Evolutionary conservation across 1,140 invertebrate genomes (phyloP).

Genomic region (Pseudomyrmex gracilis): DNA sequence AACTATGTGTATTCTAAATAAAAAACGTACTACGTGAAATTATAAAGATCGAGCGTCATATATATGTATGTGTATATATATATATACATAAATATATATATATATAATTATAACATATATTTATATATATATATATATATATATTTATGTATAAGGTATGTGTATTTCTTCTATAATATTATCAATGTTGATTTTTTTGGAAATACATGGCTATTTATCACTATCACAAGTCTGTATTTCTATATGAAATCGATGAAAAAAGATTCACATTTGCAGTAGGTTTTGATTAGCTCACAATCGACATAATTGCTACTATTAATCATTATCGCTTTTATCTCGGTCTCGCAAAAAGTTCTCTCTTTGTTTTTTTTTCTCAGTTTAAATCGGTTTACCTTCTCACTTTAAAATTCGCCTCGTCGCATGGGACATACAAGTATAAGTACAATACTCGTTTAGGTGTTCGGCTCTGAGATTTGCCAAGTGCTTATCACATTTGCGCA

Average conservation of each 20-base stretch:
- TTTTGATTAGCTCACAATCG: slow-evolving; percentile 49
- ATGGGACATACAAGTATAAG: not conserved
- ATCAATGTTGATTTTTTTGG: slow-evolving; percentile 14
- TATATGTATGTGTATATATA: not conserved
- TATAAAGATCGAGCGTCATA: not conserved
- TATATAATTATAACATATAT: too few relatives aligned
- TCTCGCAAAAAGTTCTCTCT: not conserved
- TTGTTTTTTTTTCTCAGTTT: not conserved
- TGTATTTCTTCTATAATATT: slow-evolving; percentile 11
- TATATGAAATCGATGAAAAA: slow-evolving; percentile 41
- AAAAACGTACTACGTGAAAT: not conserved
- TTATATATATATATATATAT: too few relatives aligned
- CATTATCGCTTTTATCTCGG: slow-evolving; percentile 19
- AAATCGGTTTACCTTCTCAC: slow-evolving; percentile 20
- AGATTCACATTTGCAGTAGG: not conserved
- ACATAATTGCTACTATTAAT: not conserved
- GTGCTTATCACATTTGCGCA: slow-evolving; percentile 8
- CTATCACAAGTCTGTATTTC: slow-evolving; percentile 35
- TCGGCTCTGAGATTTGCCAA: slow-evolving; percentile 3
- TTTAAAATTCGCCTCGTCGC: not conserved
- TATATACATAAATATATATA: too few relatives aligned
- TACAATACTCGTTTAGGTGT: not conserved
- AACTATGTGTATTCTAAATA: not conserved
- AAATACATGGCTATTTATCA: slow-evolving; percentile 21
- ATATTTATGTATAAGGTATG: not conserved